Percentiles rank a stretch among this genome's conserved stretches.
Evolutionary conservation across 2,888 invertebrate species (phyloP).

Genomic region (Prenolepis imparis): DNA sequence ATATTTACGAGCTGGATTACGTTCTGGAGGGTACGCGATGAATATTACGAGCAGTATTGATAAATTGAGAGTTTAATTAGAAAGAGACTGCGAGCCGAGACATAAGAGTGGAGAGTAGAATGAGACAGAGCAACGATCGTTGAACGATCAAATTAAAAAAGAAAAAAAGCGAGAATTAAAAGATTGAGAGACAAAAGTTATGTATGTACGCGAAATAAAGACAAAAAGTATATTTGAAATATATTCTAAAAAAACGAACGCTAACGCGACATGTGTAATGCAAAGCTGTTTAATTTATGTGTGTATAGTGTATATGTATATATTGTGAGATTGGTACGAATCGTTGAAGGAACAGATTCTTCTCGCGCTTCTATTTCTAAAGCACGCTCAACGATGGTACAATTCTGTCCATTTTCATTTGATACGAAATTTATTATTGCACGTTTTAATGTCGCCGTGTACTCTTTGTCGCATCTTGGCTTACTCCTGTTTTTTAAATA

Average conservation of each 20-base stretch:
- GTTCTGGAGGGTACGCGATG: conserved; percentile 73
- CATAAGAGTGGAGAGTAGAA: conserved; percentile 59
- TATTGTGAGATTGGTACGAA: conserved; percentile 72
- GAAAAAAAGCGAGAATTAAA: conserved; percentile 35
- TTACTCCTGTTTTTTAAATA: conserved; percentile 1
- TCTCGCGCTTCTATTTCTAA: conserved; percentile 78
- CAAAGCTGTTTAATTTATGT: conserved; percentile 72
- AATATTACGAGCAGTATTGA: conserved; percentile 86
- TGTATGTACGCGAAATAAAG: conserved; percentile 33
- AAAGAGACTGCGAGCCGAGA: conserved; percentile 82
- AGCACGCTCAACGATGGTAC: conserved; percentile 66
- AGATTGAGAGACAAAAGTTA: conserved; percentile 28
- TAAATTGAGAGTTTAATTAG: conserved; percentile 79
- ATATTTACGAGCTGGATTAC: conserved; percentile 72
- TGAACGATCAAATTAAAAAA: conserved; percentile 45
- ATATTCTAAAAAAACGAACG: conserved; percentile 74
- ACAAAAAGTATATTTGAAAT: conserved; percentile 75
- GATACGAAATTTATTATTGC: conserved; percentile 4
- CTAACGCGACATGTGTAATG: conserved; percentile 50
- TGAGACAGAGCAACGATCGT: conserved; percentile 31
- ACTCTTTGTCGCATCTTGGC: conserved; percentile 4
- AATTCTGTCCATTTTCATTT: conserved; percentile 50
- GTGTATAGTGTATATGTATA: conserved; percentile 73
- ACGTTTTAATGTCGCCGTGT: not conserved
- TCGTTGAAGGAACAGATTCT: conserved; percentile 68